A percentile compares a stretch with the other conserved stretches of the same genome.
phyloP scores from a whole-genome alignment of 2,113 vertebrate species.

The Trematomus loennbergii region DNA sequence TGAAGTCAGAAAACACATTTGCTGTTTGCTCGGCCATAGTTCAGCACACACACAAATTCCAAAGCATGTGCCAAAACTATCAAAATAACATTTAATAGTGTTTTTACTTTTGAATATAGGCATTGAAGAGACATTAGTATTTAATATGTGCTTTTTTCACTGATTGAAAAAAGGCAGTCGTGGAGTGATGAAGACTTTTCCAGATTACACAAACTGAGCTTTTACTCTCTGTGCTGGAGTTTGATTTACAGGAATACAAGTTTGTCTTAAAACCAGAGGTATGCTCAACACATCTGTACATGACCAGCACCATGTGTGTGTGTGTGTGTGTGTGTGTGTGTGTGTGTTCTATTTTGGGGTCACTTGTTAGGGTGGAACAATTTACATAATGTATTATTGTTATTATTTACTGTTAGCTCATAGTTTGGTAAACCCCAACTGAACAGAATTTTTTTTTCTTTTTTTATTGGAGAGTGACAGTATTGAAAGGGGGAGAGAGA shows the following conservation, averaged over 20 bases:
- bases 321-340: too few species aligned
- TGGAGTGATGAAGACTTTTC: slow-evolving; percentile 17
- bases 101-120: background rate
- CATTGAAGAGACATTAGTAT: background rate
- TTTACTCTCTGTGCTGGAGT: background rate
- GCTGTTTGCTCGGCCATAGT: too few species aligned
- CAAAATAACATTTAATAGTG: background rate
- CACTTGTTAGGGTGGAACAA: background rate
- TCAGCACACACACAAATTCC: background rate
- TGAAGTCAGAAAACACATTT: too few species aligned
- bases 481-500: too few species aligned
- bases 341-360: background rate
- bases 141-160: background rate
- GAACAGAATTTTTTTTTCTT: too few species aligned
- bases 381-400: background rate
- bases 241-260: slow-evolving; percentile 11
- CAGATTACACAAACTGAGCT: background rate
- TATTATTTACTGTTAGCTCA: background rate
- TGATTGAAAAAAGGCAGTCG: background rate
- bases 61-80: background rate
- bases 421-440: too few species aligned
- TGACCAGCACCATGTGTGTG: background rate
- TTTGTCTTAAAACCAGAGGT: slow-evolving; percentile 18
- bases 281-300: slow-evolving; percentile 19
- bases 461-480: too few species aligned